Conservation (phyloP, 2,797 vertebrate genomes). For the Smutsia gigantea region DNA sequence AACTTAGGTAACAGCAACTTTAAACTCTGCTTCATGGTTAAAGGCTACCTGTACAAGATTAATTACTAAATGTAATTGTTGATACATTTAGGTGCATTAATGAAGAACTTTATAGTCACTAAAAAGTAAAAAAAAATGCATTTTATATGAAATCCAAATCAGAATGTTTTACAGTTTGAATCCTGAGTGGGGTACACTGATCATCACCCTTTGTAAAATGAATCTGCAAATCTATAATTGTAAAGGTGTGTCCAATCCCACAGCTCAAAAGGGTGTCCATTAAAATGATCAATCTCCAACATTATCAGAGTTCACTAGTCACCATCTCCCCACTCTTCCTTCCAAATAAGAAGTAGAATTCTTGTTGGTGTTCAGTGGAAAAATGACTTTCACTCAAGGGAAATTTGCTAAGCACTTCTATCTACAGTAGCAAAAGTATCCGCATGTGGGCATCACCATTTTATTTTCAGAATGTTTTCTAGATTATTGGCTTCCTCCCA, state of each 20-base stretch:
- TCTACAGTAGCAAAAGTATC: background rate
- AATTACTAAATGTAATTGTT: constrained; percentile 2
- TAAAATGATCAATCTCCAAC: background rate
- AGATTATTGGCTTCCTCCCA: background rate
- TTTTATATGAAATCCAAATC: constrained; percentile 44
- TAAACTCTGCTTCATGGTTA: background rate
- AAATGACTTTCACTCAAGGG: background rate
- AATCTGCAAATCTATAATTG: constrained; percentile 4
- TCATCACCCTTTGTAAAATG: background rate
- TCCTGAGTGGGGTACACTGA: background rate
- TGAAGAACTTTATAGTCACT: background rate
- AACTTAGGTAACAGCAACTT: background rate
- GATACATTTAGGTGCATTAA: background rate
- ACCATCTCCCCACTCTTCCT: background rate
- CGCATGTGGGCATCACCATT: background rate
- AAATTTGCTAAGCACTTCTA: background rate
- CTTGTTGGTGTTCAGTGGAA: background rate
- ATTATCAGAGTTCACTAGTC: background rate
- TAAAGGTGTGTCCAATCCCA: background rate
- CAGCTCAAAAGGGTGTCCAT: background rate
- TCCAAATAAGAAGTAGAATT: background rate
- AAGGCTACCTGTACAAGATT: constrained; percentile 21
- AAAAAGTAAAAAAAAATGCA: background rate
- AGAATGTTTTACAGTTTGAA: constrained; percentile 10
- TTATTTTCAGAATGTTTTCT: background rate